Evolutionary conservation across 2,888 invertebrate genomes (phyloP).

Genomic region (Aspidiotus destructor): DNA sequence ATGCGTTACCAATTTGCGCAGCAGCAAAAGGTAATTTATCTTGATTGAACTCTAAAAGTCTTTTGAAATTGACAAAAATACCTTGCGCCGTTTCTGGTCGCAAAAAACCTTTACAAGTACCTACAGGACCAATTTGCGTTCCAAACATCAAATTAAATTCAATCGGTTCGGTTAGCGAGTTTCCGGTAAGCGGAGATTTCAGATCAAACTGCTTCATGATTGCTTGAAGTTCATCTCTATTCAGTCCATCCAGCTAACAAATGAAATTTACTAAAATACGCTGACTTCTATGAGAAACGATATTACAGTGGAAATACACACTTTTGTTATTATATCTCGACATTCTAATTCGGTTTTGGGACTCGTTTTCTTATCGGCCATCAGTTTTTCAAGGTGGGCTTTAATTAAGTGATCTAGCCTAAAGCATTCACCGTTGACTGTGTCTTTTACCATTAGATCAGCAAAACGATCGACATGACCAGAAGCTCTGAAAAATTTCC

Average conservation of each 20-base stretch:
- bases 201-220: constrained; percentile 80
- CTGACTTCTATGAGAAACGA: neutral
- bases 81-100: constrained; percentile 99
- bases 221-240: constrained; percentile 74
- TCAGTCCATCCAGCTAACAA: constrained; percentile 74
- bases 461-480: constrained; percentile 99
- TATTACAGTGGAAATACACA: neutral
- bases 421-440: constrained; percentile 93
- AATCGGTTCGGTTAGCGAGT: constrained; percentile 88
- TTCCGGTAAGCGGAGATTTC: constrained; percentile 90
- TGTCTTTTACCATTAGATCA: constrained; percentile 98
- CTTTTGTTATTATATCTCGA: constrained; percentile 64
- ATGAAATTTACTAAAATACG: neutral
- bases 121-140: constrained; percentile 95
- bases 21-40: constrained; percentile 94
- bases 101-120: constrained; percentile 83
- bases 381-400: constrained; percentile 77
- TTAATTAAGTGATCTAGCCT: constrained; percentile 96
- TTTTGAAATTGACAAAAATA: constrained; percentile 98
- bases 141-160: constrained; percentile 99
- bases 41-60: constrained; percentile 93
- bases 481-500: constrained; percentile 57
- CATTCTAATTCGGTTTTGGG: constrained; percentile 61
- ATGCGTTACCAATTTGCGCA: constrained; percentile 96
- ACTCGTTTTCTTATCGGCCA: constrained; percentile 70